phyloP scores from a whole-genome alignment of 2,888 invertebrate species.

The Bombylius major region DNA sequence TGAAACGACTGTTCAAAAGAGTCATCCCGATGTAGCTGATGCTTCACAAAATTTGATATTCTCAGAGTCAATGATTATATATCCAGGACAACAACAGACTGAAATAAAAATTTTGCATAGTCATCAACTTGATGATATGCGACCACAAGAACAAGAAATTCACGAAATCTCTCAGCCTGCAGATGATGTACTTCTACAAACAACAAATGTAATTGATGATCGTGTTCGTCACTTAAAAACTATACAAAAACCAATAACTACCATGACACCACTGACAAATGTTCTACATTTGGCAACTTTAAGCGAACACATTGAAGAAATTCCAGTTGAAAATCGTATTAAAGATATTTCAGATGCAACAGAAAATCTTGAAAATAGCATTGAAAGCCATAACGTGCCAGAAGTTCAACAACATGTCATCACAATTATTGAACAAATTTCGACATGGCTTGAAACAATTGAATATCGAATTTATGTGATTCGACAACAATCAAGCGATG shows the following conservation, averaged over 20 bases:
- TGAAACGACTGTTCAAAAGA: constrained; percentile 11
- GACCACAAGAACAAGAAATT: background rate
- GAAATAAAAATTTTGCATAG: background rate
- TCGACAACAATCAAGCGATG: constrained; percentile 43
- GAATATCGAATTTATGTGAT: constrained; percentile 61
- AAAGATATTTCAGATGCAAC: constrained; percentile 43
- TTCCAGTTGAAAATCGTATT: constrained; percentile 43
- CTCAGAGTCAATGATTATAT: constrained; percentile 6
- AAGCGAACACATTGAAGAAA: constrained; percentile 42
- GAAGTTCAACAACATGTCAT: constrained; percentile 57
- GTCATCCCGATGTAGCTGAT: constrained; percentile 2
- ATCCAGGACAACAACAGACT: background rate
- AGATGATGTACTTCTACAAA: constrained; percentile 36
- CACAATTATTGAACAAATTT: constrained; percentile 66
- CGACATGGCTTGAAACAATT: constrained; percentile 73
- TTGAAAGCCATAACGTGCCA: constrained; percentile 43
- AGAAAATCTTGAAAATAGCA: constrained; percentile 36
- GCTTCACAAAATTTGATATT: constrained; percentile 7
- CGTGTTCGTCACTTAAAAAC: constrained; percentile 44
- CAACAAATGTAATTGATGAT: constrained; percentile 41
- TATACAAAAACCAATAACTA: constrained; percentile 32
- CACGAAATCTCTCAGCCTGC: constrained; percentile 2
- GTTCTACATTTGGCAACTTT: constrained; percentile 49
- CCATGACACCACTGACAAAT: constrained; percentile 42
- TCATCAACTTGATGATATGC: constrained; percentile 6